Evolutionary conservation across 2,113 vertebrate species (phyloP), one percentile per base, ranked within the genome.

Genomic region (Cottus gobio): DNA sequence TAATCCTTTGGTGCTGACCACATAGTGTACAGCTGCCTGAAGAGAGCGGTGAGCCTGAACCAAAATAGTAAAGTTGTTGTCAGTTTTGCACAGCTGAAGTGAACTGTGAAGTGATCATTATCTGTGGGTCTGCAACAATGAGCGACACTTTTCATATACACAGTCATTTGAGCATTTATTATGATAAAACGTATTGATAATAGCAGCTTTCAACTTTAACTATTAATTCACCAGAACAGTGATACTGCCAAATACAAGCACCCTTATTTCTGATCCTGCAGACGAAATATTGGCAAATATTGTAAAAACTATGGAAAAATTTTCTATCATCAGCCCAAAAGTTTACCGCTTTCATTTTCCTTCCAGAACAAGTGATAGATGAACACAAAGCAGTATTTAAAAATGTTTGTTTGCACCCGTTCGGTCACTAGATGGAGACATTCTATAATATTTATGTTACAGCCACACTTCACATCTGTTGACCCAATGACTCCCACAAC

Each of bases 381-480:
- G 13, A 77, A 26, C 16, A 39, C 9, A n/a, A 24, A 15, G 48
- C 48, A 36, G 31, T 0, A 24, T 36, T 3, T 3, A 12, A 31
- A 30, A 15, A n/a, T 11, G 2, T 9, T 9, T 71, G 30, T 54
- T 71, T 44, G n/a, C 22, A 64, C 7, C 18, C 18, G 1, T 76
- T 68, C 15, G 1, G 42, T 36, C 93, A 91, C 85, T 88, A 91
- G 93, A 92, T 86, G 91, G 91, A 77, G 87, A 90, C 83, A 83
- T 86, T 64, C 54, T 28, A 67, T 82, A 61, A 54, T 48, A 57
- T 86, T 83, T 79, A 28, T 31, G 2, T 34, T 58, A 0, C 1
- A 44, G 18, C 10, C 5, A 6, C 31, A 30, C 11, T 28, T 31
- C 6, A 54, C 5, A 26, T 31, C 0, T 75, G 18, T 31, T 77